Evolutionary conservation across 2,113 vertebrate genomes (phyloP), one percentile per base, ranked within the genome.

Genomic region (Oncorhynchus masou): DNA sequence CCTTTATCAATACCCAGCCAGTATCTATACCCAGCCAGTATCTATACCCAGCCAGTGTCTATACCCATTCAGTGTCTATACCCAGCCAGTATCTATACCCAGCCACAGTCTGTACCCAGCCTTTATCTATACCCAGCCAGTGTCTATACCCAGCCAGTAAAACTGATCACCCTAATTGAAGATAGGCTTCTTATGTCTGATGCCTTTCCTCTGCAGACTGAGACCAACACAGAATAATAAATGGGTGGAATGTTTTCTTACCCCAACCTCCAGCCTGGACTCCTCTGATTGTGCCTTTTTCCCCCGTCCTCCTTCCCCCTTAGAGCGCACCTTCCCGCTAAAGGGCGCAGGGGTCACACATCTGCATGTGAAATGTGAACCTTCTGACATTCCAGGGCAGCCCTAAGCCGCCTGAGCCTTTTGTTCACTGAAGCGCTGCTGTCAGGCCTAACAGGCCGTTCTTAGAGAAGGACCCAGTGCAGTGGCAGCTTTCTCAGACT

Each of bases 301-400:
- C 81, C 81, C 85, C 78, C 75, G 19, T 51, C 79, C 64, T 67
- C 67, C 77, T 71, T 93, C 92, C 91, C 87, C 93, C 93, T 92
- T 93, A 93, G 93, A 92, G 90, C 91, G 84, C 92, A 94, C 92
- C 94, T 94, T 94, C 93, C 79, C 86, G 89, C 92, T 89, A 94
- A 87, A 93, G 93, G 95, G 94, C 93, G 94, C 93, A 85, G 92
- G 88, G 93, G 95, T 95, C 94, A 94, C 94, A 96, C 95, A 97
- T 98, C 96, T 97, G 95, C 95, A 96, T 97, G 96, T 96, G 96
- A 96, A 97, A 97, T 96, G 93, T 94, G 94, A 95, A 96, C 96
- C 89, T 94, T 94, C 95, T 95, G 95, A 97, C 96, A 97, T 97
- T 96, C 95, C 95, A 91, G 86, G 91, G 90, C 92, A 89, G 93